Base-by-base conservation (phyloP, 2,797 vertebrate genomes). In the Paramormyrops hopkinsi region DNA sequence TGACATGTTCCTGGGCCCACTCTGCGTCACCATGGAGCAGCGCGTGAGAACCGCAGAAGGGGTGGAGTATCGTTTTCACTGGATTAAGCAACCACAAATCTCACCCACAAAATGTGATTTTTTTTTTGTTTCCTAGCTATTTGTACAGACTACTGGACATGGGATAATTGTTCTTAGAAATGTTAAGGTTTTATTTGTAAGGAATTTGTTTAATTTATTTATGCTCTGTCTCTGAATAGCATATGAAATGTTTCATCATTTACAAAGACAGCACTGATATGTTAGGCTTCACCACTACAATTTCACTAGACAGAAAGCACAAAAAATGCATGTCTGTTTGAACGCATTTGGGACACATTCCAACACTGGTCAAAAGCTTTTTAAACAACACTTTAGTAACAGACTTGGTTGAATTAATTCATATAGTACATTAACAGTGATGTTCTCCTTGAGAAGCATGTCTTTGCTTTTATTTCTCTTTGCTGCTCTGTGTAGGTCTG, bases 51-150 rank as follows among this genome's bases (percentile, higher is more conserved):
- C 53, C 41, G 2, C 11, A 44, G 25, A 89, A 51, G 54, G 8
- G 19, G 6, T 25, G 89, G 59, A 89, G 54, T 86, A 46, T 90
- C 65, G 89, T 90, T 56, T 73, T 5, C 90, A 93, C 79, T 44
- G 91, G 73, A 79, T 79, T 92, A 92, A 91, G 89, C 88, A 89
- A 89, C 76, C 86, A 53, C 46, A 25, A 90, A 90, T 73, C 53
- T 86, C 84, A 29, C 65, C 89, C 84, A 88, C 73, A 37, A 12
- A 69, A 89, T 91, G 85, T 82, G 2, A 86, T 90, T 92, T 91
- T 53, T 37, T 0, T 83, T 83, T 90, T 89, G 46, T 46, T 89
- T 87, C 91, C 88, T 89, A 50, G 56, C 33, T 22, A 51, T 89
- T 46, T 22, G 33, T 73, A 50, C 44, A 51, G 41, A 89, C 65